These are phyloP conservation scores for Notocelia uddmanniana DNA, from an alignment of 2,888 invertebrate genomes.

Conservation along the genomic window DNA sequence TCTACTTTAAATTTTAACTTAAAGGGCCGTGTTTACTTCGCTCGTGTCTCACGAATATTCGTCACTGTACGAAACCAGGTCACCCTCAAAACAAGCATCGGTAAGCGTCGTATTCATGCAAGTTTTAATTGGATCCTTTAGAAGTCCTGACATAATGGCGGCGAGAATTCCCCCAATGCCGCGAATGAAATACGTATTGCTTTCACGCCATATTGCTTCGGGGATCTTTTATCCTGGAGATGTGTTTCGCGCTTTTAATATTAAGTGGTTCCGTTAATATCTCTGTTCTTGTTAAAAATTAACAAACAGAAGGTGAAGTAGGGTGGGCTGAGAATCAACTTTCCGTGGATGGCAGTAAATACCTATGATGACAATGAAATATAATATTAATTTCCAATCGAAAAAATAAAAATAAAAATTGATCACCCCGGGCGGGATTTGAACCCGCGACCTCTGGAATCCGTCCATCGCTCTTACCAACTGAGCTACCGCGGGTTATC, in stretches of 20 bases:
- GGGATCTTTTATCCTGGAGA: conserved; percentile 11
- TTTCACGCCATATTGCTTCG: conserved; percentile 27
- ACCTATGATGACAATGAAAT: too few species aligned
- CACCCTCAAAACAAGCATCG: conserved; percentile 26
- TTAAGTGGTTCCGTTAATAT: not conserved
- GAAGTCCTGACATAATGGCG: conserved; percentile 46
- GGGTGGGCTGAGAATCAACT: too few species aligned
- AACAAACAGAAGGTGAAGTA: too few species aligned
- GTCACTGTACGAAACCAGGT: not conserved
- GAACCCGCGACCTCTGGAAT: too few species aligned
- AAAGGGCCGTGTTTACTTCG: not conserved
- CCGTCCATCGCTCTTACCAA: too few species aligned
- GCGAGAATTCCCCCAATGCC: conserved; percentile 36
- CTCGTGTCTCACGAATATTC: conserved; percentile 2
- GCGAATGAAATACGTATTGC: conserved; percentile 38
- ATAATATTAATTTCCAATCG: too few species aligned
- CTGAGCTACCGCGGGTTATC: too few species aligned
- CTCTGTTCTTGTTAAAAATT: not conserved
- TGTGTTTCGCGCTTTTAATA: conserved; percentile 4
- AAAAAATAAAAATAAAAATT: too few species aligned
- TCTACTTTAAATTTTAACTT: not conserved
- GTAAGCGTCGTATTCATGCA: conserved; percentile 48
- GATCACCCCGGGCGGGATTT: too few species aligned
- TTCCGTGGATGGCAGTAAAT: too few species aligned
- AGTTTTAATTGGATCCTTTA: conserved; percentile 59